Evolutionary conservation across 2,888 invertebrate species (phyloP), one percentile per base, ranked within the genome.

Genomic region (Meteorus cinctellus): DNA sequence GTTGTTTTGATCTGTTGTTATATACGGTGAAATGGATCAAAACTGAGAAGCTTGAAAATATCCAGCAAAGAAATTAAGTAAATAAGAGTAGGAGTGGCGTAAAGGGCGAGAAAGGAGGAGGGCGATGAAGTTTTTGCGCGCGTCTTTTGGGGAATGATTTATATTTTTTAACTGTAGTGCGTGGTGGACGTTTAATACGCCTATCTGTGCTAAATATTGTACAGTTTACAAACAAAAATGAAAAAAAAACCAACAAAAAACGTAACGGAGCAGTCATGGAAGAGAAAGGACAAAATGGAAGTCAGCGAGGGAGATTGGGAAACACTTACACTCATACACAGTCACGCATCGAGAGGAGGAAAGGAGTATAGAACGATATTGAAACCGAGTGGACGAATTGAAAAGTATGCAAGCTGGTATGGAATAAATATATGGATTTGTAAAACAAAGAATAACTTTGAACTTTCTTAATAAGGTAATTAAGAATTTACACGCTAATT

Each of bases 161-260:
- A 65, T 75, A 66, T 71, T 75, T 71, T 66, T 71, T 66, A 66
- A 55, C 48, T 76, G 78, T 80, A 79, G 82, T 83, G 82, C 83
- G 84, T 84, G 83, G 55, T 85, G 84, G 81, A 84, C 83, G 82
- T 84, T 83, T 82, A 80, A 82, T 79, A 82, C 82, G 83, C 82
- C 82, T 86, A 82, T 84, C 81, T 84, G 85, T 85, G 86, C 84
- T 83, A 83, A 84, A 82, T 84, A 80, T 84, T 86, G 86, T 86
- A 86, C 84, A 87, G 82, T 84, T 72, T 41, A 67, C 45, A 51
- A 67, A 60, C 29, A 36, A 79, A 80, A 75, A 79, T 41, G 41
- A 41, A 10, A 74, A 76, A 79, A 75, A 81, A 59, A 78, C 78
- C 77, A 79, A 77, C 76, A 72, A 75, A 81, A 59, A 78, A 79